Percentiles rank a stretch among this genome's conserved stretches.
These are phyloP conservation scores for Argyresthia albistria DNA, from an alignment of 2,888 invertebrate genomes.

Conservation along the genomic window DNA sequence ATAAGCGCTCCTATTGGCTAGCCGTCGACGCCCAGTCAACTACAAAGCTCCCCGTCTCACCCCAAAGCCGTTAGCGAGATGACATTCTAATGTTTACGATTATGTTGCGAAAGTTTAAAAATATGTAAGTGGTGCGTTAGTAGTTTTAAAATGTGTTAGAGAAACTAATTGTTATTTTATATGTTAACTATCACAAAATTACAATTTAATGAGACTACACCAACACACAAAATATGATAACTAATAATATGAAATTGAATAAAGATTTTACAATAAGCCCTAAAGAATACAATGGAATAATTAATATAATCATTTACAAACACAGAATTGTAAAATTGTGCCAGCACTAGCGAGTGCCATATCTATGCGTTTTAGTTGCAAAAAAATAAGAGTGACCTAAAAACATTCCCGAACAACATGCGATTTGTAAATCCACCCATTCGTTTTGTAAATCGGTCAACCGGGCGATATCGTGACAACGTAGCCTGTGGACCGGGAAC, in stretches of 20 bases:
- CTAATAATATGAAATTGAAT: neutral
- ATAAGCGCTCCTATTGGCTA: conserved; percentile 36
- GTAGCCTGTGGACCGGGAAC: conserved; percentile 72
- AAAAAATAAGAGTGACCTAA: neutral
- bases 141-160: neutral
- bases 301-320: too few species aligned
- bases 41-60: conserved; percentile 45
- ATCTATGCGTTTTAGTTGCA: too few species aligned
- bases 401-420: conserved; percentile 22
- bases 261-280: too few species aligned
- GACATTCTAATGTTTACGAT: conserved; percentile 65
- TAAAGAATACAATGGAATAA: too few species aligned
- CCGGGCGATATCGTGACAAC: conserved; percentile 62
- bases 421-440: neutral
- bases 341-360: too few species aligned
- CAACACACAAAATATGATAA: too few species aligned
- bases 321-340: too few species aligned
- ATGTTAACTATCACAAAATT: too few species aligned
- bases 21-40: conserved; percentile 52
- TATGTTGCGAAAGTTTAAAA: neutral
- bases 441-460: conserved; percentile 26
- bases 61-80: conserved; percentile 35
- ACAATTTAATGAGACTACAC: too few species aligned
- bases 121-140: neutral
- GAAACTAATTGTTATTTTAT: too few species aligned